Percentiles rank a stretch among this genome's conserved stretches.
phyloP scores from a whole-genome alignment of 2,797 vertebrate genomes.

The Bryconaethiops microstoma region DNA sequence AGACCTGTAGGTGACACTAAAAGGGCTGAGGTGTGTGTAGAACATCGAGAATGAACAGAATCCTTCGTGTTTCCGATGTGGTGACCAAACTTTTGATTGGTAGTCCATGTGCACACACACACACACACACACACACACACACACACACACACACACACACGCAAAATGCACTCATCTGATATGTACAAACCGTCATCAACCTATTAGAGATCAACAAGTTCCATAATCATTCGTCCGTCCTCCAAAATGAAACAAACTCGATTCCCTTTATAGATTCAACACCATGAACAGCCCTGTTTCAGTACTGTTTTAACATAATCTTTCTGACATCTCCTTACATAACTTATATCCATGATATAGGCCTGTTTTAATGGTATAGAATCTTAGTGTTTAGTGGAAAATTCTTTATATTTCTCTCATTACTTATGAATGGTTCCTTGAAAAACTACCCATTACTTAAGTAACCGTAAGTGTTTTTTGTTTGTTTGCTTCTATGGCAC shows the following conservation, averaged over 20 bases:
- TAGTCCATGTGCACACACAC: not conserved
- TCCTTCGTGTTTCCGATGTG: no score
- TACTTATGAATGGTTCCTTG: no score
- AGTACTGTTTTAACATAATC: not conserved
- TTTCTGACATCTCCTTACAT: not conserved
- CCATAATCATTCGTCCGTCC: not conserved
- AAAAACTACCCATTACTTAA: no score
- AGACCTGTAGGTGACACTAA: no score
- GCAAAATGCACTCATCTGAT: not conserved
- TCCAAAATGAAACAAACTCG: not conserved
- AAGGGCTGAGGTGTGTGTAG: no score
- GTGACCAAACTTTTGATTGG: not conserved
- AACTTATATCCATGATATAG: not conserved
- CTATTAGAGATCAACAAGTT: not conserved
- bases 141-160: not conserved
- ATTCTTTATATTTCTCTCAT: no score
- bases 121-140: not conserved
- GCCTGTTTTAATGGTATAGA: no score
- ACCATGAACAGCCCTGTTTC: not conserved
- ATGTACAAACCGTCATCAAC: not conserved
- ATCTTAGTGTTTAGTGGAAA: no score
- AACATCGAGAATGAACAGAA: no score
- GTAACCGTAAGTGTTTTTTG: no score
- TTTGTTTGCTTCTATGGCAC: no score
- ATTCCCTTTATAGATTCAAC: not conserved